Percentiles rank a stretch among this genome's conserved stretches.
Evolutionary conservation across 2,113 vertebrate genomes (phyloP).

Genomic region (Syngnathus floridae): DNA sequence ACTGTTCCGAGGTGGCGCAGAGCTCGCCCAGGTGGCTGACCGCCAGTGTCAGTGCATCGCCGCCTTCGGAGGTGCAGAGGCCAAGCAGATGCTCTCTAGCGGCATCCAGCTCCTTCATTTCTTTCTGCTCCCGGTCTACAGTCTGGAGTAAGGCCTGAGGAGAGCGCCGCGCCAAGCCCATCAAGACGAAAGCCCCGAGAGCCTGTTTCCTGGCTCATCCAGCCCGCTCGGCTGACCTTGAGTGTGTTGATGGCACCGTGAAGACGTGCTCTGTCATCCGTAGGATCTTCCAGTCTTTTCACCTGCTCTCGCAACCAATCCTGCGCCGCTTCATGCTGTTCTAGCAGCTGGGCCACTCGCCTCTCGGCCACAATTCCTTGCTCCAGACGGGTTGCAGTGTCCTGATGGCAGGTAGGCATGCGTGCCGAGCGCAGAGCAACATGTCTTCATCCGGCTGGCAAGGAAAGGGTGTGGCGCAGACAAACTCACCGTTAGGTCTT

Average conservation of each 20-base stretch:
- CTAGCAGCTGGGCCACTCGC: constrained; percentile 65
- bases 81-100: constrained; percentile 54
- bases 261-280: constrained; percentile 50
- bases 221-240: constrained; percentile 54
- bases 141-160: constrained; percentile 71
- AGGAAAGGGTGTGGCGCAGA: neutral
- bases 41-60: constrained; percentile 56
- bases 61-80: constrained; percentile 62
- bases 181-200: neutral
- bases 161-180: neutral
- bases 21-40: constrained; percentile 62
- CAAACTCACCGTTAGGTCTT: constrained; percentile 57
- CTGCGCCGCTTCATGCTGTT: constrained; percentile 71
- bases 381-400: constrained; percentile 36
- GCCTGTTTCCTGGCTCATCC: no score
- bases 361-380: constrained; percentile 60
- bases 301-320: constrained; percentile 72
- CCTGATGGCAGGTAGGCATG: constrained; percentile 32
- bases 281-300: constrained; percentile 49
- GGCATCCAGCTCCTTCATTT: constrained; percentile 64
- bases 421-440: neutral
- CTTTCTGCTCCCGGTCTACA: constrained; percentile 59
- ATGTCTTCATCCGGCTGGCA: no score
- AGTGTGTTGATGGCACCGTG: constrained; percentile 61
- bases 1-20: constrained; percentile 49